Conservation (phyloP, 2,888 invertebrate genomes). For the Cyclophora albipunctata region DNA sequence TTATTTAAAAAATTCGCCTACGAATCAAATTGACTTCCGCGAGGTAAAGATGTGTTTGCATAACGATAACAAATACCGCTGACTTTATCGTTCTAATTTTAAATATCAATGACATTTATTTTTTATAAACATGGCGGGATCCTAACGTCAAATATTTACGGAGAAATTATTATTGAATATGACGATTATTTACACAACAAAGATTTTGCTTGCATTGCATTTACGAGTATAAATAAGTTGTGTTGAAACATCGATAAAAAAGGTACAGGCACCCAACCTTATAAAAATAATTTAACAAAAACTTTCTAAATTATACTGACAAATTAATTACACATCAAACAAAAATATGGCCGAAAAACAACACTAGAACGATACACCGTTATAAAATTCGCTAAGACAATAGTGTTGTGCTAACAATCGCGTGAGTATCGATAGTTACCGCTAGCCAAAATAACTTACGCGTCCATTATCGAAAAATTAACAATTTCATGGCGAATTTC, state of each 20-base stretch:
- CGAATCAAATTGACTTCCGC: constrained; percentile 39
- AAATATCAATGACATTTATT: constrained; percentile 10
- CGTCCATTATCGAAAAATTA: constrained; percentile 36
- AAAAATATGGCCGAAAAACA: neutral
- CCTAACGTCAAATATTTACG: too few relatives aligned
- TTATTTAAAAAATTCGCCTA: constrained; percentile 39
- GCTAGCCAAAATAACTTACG: constrained; percentile 19
- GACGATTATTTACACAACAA: too few relatives aligned
- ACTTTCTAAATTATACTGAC: constrained; percentile 4
- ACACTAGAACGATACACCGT: neutral
- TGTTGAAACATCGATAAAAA: too few relatives aligned
- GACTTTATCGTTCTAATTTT: constrained; percentile 9
- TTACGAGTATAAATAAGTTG: too few relatives aligned
- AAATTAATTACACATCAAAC: constrained; percentile 4
- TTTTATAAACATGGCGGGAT: too few relatives aligned
- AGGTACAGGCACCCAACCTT: too few relatives aligned
- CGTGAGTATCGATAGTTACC: constrained; percentile 19
- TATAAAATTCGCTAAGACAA: constrained; percentile 2
- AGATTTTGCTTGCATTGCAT: too few relatives aligned
- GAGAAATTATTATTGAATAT: too few relatives aligned
- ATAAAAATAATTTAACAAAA: neutral
- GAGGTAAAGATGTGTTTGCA: constrained; percentile 32
- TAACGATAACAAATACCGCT: constrained; percentile 15
- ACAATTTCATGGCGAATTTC: constrained; percentile 40
- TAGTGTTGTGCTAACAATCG: constrained; percentile 10